Percentiles rank a stretch among this genome's conserved stretches.
These are phyloP conservation scores for Hypanus sabinus DNA, from an alignment of 2,113 vertebrate species.

Conservation along the genomic window DNA sequence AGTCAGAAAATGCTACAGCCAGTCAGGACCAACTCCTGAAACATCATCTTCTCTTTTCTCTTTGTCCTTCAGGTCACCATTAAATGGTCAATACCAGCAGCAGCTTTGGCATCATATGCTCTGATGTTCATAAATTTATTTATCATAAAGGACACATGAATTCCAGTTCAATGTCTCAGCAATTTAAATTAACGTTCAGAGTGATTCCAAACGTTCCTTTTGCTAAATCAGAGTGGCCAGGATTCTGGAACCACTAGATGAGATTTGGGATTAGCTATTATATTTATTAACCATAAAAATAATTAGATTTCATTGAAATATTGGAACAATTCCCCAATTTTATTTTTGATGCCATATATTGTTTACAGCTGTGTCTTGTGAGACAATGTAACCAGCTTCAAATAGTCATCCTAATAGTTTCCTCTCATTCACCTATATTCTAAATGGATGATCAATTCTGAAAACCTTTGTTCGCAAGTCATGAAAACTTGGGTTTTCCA, in stretches of 20 bases:
- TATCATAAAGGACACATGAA: neutral
- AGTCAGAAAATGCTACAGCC: neutral
- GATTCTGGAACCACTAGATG: neutral
- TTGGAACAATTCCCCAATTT: neutral
- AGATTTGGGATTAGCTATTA: neutral
- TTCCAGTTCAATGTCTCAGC: neutral
- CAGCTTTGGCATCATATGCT: neutral
- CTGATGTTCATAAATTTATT: neutral
- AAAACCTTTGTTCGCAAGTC: neutral
- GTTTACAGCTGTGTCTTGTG: neutral
- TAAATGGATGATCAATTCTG: neutral
- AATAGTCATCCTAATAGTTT: neutral
- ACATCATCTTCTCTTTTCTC: neutral
- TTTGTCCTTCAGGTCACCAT: neutral
- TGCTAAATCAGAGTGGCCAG: neutral
- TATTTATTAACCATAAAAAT: neutral
- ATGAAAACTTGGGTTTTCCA: neutral
- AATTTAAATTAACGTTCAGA: neutral
- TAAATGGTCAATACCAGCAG: neutral
- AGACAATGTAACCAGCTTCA: neutral
- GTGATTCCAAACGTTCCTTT: neutral
- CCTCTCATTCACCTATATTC: neutral
- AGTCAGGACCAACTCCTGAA: neutral
- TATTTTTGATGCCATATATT: neutral
- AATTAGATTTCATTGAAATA: neutral